A percentile compares a stretch with the other conserved stretches of the same genome.
phyloP scores from a whole-genome alignment of 1,140 invertebrate genomes.

The Pogonomyrmex californicus region DNA sequence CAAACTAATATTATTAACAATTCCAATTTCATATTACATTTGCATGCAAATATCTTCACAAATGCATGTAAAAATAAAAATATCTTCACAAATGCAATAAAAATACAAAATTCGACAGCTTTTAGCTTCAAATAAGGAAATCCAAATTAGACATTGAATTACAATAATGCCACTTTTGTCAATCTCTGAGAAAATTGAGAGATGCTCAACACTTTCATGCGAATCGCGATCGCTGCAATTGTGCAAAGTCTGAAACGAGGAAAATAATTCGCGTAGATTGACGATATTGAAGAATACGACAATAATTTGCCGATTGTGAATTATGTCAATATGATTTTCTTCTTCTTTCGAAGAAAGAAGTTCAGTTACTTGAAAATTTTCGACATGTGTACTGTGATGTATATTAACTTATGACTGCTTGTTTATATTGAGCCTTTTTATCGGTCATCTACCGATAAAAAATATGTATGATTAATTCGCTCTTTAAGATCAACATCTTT shows the following conservation, averaged over 20 bases:
- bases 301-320: not conserved
- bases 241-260: conserved; percentile 74
- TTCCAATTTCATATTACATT: conserved; percentile 19
- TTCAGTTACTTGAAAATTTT: not conserved
- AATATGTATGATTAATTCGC: not conserved
- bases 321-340: conserved; percentile 19
- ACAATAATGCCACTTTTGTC: not conserved
- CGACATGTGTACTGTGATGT: not conserved
- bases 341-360: no score
- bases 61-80: conserved; percentile 21
- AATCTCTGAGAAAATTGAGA: not conserved
- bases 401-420: not conserved
- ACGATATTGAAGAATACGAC: conserved; percentile 15
- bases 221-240: conserved; percentile 67
- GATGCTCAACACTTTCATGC: conserved; percentile 36
- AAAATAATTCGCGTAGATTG: conserved; percentile 72
- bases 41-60: conserved; percentile 7
- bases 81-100: conserved; percentile 3
- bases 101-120: conserved; percentile 24
- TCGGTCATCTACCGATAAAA: conserved; percentile 1
- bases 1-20: conserved; percentile 53
- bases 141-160: not conserved
- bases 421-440: not conserved
- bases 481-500: not conserved
- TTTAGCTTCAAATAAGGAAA: not conserved